Percentiles rank a stretch among this genome's conserved stretches.
These are phyloP conservation scores for Odontocolon sp. DNA, from an alignment of 2,888 invertebrate species.

Conservation along the genomic window DNA sequence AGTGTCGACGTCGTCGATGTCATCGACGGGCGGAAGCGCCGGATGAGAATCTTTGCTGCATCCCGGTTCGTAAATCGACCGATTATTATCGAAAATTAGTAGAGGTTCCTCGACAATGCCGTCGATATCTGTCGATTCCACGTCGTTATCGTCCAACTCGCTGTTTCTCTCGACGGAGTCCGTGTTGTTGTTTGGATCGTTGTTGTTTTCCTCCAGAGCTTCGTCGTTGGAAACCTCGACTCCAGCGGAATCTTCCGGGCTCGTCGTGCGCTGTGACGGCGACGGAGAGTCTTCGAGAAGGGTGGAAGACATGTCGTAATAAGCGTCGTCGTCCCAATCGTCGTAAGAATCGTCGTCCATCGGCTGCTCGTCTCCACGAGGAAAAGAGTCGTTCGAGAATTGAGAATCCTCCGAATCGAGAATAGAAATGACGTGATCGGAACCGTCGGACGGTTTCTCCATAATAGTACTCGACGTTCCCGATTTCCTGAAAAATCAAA, in stretches of 20 bases:
- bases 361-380: not conserved
- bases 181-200: conserved; percentile 72
- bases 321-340: conserved; percentile 6
- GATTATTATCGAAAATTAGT: not conserved
- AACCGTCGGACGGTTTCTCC: no score
- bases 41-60: conserved; percentile 67
- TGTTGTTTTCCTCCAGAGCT: conserved; percentile 71
- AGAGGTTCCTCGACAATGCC: not conserved
- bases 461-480: no score
- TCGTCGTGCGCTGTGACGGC: not conserved
- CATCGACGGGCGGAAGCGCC: not conserved
- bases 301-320: not conserved
- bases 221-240: conserved; percentile 13
- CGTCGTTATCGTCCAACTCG: not conserved
- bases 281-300: no score
- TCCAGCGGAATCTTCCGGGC: not conserved
- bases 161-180: conserved; percentile 55
- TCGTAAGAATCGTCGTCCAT: not conserved
- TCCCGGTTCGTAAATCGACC: conserved; percentile 64
- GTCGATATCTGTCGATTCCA: not conserved
- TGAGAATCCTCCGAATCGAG: conserved; percentile 17
- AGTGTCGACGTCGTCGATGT: no score
- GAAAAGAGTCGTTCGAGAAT: not conserved
- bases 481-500: no score
- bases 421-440: no score